Evolutionary conservation across 2,888 invertebrate genomes (phyloP), one percentile per base, ranked within the genome.

Genomic region (Cylloceria caligata): DNA sequence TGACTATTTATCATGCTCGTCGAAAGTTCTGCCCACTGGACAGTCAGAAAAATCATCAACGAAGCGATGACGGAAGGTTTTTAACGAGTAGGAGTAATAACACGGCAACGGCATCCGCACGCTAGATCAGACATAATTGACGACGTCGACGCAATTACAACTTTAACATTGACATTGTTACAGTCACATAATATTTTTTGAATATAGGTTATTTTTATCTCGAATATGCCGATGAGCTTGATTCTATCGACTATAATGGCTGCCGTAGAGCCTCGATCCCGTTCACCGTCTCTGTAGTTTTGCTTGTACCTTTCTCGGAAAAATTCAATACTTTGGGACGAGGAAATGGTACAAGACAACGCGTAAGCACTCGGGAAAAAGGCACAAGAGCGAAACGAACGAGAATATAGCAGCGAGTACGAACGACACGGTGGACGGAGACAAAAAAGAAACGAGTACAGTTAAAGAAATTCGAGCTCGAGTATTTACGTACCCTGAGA

Each of bases 1-100:
- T 47, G 65, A 52, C 74, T 65, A 64, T 45, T 74, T 52, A 74
- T 64, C 52, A 52, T 52, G 36, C 19, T 65, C 36, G 34, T 74
- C 36, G 52, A 60, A 64, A 64, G 64, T 64, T 64, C 19, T 5
- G 13, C 4, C 34, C 30, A 27, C 7, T 13, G 57, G n/a, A 30
- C n/a, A 27, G 13, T 52, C 27, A 16, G 27, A 30, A 57, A 57
- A 57, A 16, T 6, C 30, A 34, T 7, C 16, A 57, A 34, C n/a
- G 4, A 27, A 34, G 34, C 4, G 49, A 57, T 34, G 2, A 30
- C 34, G 30, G 13, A 16, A 34, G 57, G 11, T 1, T 30, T 7
- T 3, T 0, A 34, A 57, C 57, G 30, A 21, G 21, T 7, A 21
- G n/a, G 13, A 30, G 57, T 6, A 13, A 30, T 45, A 16, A 57